Evolutionary conservation across 1,140 invertebrate genomes (phyloP).

Genomic region (Teleopsis dalmanni): DNA sequence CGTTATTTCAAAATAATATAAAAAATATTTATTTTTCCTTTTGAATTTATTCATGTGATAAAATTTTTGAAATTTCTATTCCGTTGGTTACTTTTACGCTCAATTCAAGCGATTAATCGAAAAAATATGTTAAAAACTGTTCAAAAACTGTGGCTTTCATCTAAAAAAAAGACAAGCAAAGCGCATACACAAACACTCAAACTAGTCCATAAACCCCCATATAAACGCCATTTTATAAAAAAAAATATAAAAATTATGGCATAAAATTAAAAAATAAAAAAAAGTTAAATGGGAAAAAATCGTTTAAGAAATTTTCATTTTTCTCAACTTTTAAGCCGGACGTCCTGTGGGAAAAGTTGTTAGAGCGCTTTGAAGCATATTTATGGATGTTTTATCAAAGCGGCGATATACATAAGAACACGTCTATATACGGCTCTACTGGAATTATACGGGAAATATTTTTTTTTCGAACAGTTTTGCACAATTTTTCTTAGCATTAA

Average conservation of each 20-base stretch:
- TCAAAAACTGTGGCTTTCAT: neutral
- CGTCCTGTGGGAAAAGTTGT: constrained; percentile 36
- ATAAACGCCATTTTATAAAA: neutral
- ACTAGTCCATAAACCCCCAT: neutral
- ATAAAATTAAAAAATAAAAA: neutral
- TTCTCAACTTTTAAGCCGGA: constrained; percentile 44
- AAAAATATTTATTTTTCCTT: too few species aligned
- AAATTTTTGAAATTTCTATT: too few species aligned
- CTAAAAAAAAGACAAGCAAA: neutral
- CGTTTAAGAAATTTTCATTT: constrained; percentile 42
- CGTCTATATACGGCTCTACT: too few species aligned
- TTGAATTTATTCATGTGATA: too few species aligned
- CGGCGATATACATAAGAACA: too few species aligned
- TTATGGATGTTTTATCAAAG: too few species aligned
- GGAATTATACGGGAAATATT: neutral
- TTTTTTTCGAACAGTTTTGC: neutral
- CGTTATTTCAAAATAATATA: too few species aligned
- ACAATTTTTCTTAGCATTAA: constrained; percentile 20
- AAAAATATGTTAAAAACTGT: constrained; percentile 26
- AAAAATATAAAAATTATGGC: neutral
- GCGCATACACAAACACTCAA: neutral
- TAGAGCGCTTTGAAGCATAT: constrained; percentile 21
- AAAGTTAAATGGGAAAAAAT: neutral
- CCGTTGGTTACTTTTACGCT: constrained; percentile 16
- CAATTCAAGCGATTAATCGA: constrained; percentile 41